These are phyloP conservation scores for Apis dorsata DNA, from an alignment of 1,140 invertebrate species.

Conservation along the genomic window DNA sequence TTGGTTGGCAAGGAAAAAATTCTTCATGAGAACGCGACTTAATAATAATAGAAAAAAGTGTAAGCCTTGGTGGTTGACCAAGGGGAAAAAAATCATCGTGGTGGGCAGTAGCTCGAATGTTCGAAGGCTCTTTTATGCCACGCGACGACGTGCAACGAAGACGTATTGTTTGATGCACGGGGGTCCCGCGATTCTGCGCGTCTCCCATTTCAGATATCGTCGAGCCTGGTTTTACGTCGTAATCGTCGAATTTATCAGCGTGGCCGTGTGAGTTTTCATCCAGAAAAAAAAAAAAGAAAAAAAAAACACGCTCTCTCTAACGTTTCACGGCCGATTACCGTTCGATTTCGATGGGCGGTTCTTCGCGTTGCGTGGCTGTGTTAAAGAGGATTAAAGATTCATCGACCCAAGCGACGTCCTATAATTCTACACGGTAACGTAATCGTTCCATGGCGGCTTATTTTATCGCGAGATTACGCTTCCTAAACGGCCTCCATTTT, in stretches of 20 bases:
- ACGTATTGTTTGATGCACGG: conserved; percentile 62
- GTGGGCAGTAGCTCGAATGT: conserved; percentile 37
- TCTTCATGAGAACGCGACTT: no score
- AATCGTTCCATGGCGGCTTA: background rate
- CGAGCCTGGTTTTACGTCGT: background rate
- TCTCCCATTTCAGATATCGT: background rate
- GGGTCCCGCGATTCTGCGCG: background rate
- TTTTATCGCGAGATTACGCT: conserved; percentile 2
- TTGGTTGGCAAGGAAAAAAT: no score
- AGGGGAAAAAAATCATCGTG: conserved; percentile 48
- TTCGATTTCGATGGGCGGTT: conserved; percentile 15
- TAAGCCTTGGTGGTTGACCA: conserved; percentile 13
- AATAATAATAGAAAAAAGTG: conserved; percentile 5
- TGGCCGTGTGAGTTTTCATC: background rate
- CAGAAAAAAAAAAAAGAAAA: no score
- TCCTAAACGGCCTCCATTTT: background rate
- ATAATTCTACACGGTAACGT: conserved; percentile 5
- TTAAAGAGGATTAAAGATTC: conserved; percentile 40
- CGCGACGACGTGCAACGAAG: conserved; percentile 65
- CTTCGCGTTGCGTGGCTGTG: conserved; percentile 2
- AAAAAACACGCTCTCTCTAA: background rate
- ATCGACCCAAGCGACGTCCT: background rate
- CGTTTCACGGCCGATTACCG: conserved; percentile 9
- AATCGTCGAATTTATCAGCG: conserved; percentile 27
- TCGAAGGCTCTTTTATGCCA: conserved; percentile 61